Conservation (phyloP, 2,113 vertebrate genomes). For the Erpornis zantholeuca region DNA sequence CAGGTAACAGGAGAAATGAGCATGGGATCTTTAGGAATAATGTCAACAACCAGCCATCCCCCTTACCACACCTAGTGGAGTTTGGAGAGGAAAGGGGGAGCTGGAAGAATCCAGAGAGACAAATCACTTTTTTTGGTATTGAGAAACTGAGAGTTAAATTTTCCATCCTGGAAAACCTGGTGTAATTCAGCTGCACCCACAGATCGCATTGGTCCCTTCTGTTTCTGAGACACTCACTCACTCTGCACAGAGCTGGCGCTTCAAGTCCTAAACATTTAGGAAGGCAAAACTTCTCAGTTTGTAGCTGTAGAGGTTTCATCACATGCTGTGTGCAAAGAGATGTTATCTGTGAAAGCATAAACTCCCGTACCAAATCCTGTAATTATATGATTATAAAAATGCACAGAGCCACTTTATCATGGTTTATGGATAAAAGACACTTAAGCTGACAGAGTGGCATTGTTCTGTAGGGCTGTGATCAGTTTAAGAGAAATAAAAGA, state of each 20-base stretch:
- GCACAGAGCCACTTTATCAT: not conserved
- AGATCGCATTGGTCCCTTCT: not conserved
- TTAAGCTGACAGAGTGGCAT: not conserved
- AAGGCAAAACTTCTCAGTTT: not conserved
- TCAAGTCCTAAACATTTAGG: not conserved
- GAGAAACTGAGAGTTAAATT: not conserved
- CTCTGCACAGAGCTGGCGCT: not conserved
- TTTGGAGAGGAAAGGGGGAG: not conserved
- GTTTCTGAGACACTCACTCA: not conserved
- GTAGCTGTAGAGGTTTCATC: not conserved
- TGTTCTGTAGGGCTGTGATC: not conserved
- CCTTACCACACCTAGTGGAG: fast-evolving
- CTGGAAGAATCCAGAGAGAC: not conserved
- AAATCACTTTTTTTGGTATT: not conserved
- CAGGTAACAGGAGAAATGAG: not conserved
- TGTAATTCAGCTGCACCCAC: not conserved
- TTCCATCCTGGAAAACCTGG: not conserved
- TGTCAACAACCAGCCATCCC: not conserved
- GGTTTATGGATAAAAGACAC: not conserved
- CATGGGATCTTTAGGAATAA: not conserved
- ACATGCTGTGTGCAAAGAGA: not conserved
- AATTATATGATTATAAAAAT: constrained; percentile 10
- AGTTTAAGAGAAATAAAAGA: constrained; percentile 29
- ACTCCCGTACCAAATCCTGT: not conserved
- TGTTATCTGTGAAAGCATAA: not conserved